Evolutionary conservation across 1,140 invertebrate genomes (phyloP).

Genomic region (Adoxophyes honmai): DNA sequence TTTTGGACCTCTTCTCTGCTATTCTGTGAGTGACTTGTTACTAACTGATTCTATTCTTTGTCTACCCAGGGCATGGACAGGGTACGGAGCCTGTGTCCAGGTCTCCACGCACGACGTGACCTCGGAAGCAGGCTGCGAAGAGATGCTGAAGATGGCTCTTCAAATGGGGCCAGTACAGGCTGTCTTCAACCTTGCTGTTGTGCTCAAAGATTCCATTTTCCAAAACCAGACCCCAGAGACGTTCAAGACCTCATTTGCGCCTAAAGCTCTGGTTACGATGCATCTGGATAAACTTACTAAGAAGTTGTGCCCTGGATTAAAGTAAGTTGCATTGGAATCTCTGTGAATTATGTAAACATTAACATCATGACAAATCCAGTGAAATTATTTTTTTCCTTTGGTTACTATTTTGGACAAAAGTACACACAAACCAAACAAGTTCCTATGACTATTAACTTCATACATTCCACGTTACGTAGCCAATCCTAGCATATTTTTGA

Average conservation of each 20-base stretch:
- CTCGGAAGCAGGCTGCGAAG: conserved; percentile 78
- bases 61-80: conserved; percentile 79
- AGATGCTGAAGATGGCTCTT: conserved; percentile 80
- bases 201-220: conserved; percentile 80
- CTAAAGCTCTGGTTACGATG: conserved; percentile 80
- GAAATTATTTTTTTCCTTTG: too few relatives aligned
- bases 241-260: conserved; percentile 77
- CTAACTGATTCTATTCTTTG: conserved; percentile 19
- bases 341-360: too few relatives aligned
- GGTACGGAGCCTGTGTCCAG: conserved; percentile 79
- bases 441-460: too few relatives aligned
- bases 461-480: too few relatives aligned
- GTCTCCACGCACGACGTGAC: conserved; percentile 83
- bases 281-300: conserved; percentile 79
- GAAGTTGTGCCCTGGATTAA: conserved; percentile 77
- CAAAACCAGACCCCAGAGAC: conserved; percentile 80
- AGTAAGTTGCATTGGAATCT: too few relatives aligned
- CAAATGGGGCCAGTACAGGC: conserved; percentile 83
- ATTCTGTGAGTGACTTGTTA: too few relatives aligned
- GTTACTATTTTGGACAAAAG: too few relatives aligned
- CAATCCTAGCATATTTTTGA: too few relatives aligned
- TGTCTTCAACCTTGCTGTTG: conserved; percentile 90
- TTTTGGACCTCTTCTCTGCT: too few relatives aligned
- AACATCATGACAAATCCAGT: too few relatives aligned
- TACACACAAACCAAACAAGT: too few relatives aligned